These are phyloP conservation scores for Hirtodrosophila cameraria DNA, from an alignment of 2,888 invertebrate genomes.

Conservation along the genomic window DNA sequence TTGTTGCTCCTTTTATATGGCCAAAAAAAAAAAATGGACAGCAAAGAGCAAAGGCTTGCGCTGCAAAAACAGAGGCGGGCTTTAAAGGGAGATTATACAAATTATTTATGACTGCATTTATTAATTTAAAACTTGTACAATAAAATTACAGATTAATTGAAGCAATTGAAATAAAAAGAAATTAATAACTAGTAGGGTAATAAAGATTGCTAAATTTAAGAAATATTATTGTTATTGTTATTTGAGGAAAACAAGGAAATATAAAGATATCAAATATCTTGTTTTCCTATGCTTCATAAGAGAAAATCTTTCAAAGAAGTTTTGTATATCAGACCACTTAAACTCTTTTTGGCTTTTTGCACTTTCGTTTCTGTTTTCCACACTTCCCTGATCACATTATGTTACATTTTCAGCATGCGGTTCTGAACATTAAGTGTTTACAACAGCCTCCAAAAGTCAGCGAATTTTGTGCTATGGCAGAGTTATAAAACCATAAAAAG, in stretches of 20 bases:
- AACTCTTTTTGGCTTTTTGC: neutral
- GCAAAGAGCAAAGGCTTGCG: neutral
- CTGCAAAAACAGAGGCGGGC: constrained; percentile 39
- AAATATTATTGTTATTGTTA: neutral
- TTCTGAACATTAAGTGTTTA: constrained; percentile 49
- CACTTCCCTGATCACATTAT: constrained; percentile 28
- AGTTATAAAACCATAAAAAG: constrained; percentile 41
- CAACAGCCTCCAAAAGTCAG: constrained; percentile 51
- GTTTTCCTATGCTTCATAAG: too few species aligned
- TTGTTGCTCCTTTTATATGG: constrained; percentile 38
- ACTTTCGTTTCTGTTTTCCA: neutral
- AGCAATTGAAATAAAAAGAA: too few species aligned
- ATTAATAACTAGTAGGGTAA: too few species aligned
- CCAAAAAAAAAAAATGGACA: constrained; percentile 40
- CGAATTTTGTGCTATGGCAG: constrained; percentile 28
- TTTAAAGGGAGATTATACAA: constrained; percentile 42
- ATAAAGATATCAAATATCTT: too few species aligned
- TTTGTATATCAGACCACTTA: too few species aligned
- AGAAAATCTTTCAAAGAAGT: too few species aligned
- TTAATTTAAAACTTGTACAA: too few species aligned
- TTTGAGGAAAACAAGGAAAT: neutral
- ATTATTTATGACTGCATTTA: constrained; percentile 12
- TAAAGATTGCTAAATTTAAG: neutral
- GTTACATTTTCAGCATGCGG: constrained; percentile 17
- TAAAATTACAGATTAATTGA: too few species aligned